Evolutionary conservation across 2,113 vertebrate species (phyloP).

Genomic region (Centropus unirufus): DNA sequence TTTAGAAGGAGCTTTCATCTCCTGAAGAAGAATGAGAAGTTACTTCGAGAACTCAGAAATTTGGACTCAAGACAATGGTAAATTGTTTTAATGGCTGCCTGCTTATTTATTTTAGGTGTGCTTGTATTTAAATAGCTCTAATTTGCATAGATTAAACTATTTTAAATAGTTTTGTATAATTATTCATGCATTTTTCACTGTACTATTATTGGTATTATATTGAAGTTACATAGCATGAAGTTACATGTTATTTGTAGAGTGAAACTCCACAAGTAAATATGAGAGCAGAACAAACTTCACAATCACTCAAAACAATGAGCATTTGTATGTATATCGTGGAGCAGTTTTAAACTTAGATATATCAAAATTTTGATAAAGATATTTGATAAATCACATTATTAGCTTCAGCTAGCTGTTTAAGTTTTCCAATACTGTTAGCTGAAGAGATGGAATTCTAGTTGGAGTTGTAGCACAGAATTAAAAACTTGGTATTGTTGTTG

Average conservation of each 20-base stretch:
- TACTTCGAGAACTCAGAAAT: conserved; percentile 96
- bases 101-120: not conserved
- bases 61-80: conserved; percentile 97
- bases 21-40: conserved; percentile 97
- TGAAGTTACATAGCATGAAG: not conserved
- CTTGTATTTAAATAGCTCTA: conserved; percentile 8
- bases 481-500: not conserved
- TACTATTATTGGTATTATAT: not conserved
- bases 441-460: not conserved
- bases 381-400: not conserved
- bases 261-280: not conserved
- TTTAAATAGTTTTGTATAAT: not conserved
- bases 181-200: not conserved
- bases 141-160: not conserved
- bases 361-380: not conserved
- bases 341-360: not conserved
- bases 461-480: not conserved
- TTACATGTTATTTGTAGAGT: not conserved
- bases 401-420: not conserved
- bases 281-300: not conserved
- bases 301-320: not conserved
- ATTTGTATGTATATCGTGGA: not conserved
- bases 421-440: not conserved
- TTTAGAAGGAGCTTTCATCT: conserved; percentile 96
- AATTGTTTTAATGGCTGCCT: conserved; percentile 47